Evolutionary conservation across 2,888 invertebrate species (phyloP).

Genomic region (Ypsolopha sequella): DNA sequence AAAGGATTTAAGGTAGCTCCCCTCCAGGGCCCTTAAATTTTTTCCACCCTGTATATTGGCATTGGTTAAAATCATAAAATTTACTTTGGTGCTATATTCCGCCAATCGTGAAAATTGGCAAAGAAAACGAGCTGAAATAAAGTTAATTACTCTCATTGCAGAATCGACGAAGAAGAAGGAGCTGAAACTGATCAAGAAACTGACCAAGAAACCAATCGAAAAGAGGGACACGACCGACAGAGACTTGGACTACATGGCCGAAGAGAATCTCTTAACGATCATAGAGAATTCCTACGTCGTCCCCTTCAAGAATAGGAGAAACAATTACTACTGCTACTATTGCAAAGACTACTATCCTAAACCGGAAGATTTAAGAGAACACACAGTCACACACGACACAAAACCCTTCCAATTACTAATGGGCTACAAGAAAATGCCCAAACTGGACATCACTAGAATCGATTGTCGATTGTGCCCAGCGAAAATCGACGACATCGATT

Average conservation of each 20-base stretch:
- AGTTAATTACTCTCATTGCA: constrained; percentile 14
- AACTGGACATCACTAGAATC: constrained; percentile 53
- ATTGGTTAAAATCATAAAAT: no score
- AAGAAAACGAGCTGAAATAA: no score
- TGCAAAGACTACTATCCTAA: constrained; percentile 59
- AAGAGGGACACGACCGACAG: constrained; percentile 49
- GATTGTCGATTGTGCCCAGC: constrained; percentile 45
- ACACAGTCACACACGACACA: constrained; percentile 49
- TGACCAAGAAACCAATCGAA: constrained; percentile 32
- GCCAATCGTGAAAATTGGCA: no score
- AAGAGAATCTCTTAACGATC: constrained; percentile 52
- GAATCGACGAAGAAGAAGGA: constrained; percentile 21
- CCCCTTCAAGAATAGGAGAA: constrained; percentile 54
- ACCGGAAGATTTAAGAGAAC: constrained; percentile 53
- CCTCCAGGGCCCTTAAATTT: no score
- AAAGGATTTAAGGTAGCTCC: no score
- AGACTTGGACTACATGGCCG: constrained; percentile 57
- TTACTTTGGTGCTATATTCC: no score
- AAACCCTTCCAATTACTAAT: constrained; percentile 54
- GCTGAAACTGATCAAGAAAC: constrained; percentile 25
- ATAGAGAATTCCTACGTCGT: constrained; percentile 57
- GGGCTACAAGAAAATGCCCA: constrained; percentile 59
- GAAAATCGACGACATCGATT: constrained; percentile 43
- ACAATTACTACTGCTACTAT: constrained; percentile 60
- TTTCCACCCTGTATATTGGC: no score